phyloP scores from a whole-genome alignment of 2,797 vertebrate species.

The Microchirus variegatus region DNA sequence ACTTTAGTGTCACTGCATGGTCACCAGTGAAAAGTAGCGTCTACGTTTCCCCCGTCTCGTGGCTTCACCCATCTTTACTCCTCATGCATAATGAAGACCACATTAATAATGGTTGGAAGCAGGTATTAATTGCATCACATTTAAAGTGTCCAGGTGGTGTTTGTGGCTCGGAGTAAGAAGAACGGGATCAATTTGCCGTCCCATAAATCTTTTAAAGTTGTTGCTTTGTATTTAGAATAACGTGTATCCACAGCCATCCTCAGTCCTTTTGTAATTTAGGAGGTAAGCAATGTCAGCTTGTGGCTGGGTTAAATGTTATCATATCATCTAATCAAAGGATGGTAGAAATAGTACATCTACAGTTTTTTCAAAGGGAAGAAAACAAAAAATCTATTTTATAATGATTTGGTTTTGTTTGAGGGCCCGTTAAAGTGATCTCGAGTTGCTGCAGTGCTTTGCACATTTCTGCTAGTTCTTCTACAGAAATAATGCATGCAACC shows the following conservation, averaged over 20 bases:
- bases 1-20: constrained; percentile 47
- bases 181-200: constrained; percentile 55
- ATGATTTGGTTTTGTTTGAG: too few species aligned
- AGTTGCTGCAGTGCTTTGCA: too few species aligned
- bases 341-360: too few species aligned
- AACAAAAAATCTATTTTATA: too few species aligned
- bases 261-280: constrained; percentile 11
- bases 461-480: too few species aligned
- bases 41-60: constrained; percentile 35
- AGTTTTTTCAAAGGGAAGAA: too few species aligned
- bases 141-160: constrained; percentile 49
- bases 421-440: too few species aligned
- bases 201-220: constrained; percentile 57
- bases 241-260: constrained; percentile 15
- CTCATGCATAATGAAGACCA: constrained; percentile 68
- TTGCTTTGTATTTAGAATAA: constrained; percentile 25
- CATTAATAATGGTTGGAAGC: constrained; percentile 38
- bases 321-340: not conserved
- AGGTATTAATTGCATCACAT: constrained; percentile 54
- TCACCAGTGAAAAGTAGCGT: constrained; percentile 31
- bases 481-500: too few species aligned
- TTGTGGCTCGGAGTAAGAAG: constrained; percentile 16
- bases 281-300: not conserved
- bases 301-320: constrained; percentile 11
- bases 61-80: constrained; percentile 32